Conservation (phyloP, 2,113 vertebrate species). For the Megaceryle maxima region DNA sequence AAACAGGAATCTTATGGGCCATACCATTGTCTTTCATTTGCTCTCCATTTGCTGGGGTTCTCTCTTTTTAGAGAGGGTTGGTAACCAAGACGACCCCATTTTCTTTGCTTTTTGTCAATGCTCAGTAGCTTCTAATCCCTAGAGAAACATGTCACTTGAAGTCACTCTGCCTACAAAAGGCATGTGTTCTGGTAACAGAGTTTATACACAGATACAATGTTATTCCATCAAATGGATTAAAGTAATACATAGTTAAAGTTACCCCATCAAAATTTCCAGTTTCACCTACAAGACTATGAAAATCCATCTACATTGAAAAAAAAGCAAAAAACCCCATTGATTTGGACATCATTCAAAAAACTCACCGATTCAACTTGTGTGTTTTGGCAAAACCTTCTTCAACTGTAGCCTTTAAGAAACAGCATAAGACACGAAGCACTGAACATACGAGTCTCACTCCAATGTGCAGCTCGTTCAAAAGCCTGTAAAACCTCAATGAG, state of each 20-base stretch:
- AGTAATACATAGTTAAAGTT: neutral
- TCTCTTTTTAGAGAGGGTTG: neutral
- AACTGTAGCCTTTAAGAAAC: neutral
- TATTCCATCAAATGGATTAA: neutral
- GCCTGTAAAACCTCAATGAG: neutral
- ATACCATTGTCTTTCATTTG: neutral
- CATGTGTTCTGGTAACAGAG: neutral
- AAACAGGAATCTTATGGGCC: neutral
- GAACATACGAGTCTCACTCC: accelerated
- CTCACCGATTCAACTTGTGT: neutral
- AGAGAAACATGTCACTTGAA: neutral
- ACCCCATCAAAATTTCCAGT: neutral
- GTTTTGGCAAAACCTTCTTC: neutral
- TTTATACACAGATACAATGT: neutral
- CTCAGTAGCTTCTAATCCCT: neutral
- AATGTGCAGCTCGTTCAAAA: neutral
- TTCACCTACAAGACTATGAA: neutral
- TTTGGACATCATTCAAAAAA: neutral
- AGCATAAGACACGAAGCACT: neutral
- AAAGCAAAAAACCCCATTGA: too few relatives aligned
- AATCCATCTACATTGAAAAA: neutral
- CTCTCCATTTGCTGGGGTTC: neutral
- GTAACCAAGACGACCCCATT: neutral
- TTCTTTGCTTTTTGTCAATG: neutral
- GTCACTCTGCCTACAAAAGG: neutral